Percentiles rank a stretch among this genome's conserved stretches.
Conservation (phyloP, 1,140 invertebrate species). For the Mercenaria mercenaria region DNA sequence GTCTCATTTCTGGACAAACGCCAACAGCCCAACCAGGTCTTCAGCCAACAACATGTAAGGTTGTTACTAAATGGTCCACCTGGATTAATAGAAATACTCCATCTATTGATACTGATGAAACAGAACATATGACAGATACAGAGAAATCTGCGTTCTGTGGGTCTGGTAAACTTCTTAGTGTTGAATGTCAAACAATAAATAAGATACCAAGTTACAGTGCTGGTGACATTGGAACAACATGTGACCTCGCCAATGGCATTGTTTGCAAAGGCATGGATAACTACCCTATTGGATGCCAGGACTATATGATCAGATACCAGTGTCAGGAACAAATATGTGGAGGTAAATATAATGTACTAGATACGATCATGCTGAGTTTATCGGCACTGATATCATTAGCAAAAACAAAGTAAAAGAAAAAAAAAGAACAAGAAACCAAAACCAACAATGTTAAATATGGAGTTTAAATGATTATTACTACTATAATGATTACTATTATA, state of each 20-base stretch:
- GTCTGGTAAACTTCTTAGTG: conserved; percentile 31
- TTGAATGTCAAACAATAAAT: conserved; percentile 67
- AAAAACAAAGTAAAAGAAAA: not conserved
- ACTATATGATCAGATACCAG: conserved; percentile 83
- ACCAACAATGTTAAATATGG: not conserved
- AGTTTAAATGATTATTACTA: too few relatives aligned
- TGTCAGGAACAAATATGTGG: conserved; percentile 72
- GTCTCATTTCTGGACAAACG: not conserved
- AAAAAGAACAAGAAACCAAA: too few relatives aligned
- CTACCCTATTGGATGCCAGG: conserved; percentile 76
- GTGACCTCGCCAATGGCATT: conserved; percentile 53
- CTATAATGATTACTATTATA: too few relatives aligned
- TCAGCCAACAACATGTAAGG: not conserved
- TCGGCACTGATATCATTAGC: not conserved
- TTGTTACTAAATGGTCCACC: conserved; percentile 47
- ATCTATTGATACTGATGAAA: conserved; percentile 56
- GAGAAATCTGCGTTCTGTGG: conserved; percentile 66
- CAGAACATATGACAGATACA: conserved; percentile 58
- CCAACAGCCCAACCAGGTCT: not conserved
- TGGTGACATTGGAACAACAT: conserved; percentile 58
- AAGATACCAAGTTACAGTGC: conserved; percentile 65
- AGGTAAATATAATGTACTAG: not conserved
- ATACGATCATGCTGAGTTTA: too few relatives aligned
- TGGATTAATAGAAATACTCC: conserved; percentile 70
- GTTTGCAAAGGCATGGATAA: conserved; percentile 59